These are phyloP conservation scores for Candoia aspera DNA, from an alignment of 2,113 vertebrate genomes.

Conservation along the genomic window DNA sequence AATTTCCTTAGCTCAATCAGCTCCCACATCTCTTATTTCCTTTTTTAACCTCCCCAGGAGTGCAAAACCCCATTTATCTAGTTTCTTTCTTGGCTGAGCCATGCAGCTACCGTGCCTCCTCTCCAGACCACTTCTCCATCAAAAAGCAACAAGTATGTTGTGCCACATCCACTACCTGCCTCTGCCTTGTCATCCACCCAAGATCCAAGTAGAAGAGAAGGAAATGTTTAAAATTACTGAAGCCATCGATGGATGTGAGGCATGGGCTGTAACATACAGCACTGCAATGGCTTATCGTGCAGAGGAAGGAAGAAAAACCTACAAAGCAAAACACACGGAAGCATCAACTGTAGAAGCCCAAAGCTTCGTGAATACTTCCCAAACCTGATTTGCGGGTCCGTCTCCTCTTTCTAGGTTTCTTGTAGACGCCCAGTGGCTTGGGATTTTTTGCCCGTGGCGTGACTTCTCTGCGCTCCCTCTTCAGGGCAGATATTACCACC, in stretches of 20 bases:
- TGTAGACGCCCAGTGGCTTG: constrained; percentile 4
- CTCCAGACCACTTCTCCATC: background rate
- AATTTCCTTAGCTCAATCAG: background rate
- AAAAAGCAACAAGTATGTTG: background rate
- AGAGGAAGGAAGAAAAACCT: background rate
- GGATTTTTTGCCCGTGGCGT: constrained; percentile 30
- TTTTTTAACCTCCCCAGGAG: background rate
- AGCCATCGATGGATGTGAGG: background rate
- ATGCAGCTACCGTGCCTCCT: background rate
- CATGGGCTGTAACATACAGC: background rate
- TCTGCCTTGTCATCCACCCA: background rate
- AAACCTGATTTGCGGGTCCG: constrained; percentile 38
- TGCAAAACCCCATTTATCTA: background rate
- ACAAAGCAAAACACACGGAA: background rate
- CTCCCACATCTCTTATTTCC: background rate
- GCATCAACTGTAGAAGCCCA: background rate
- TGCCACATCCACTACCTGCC: no score
- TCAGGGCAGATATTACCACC: background rate
- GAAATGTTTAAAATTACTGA: background rate
- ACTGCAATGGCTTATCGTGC: background rate
- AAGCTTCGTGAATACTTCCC: background rate
- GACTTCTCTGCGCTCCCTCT: background rate
- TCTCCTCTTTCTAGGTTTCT: constrained; percentile 55
- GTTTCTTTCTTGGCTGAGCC: background rate
- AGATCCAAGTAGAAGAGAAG: background rate